Evolutionary conservation across 2,113 vertebrate species (phyloP).

Genomic region (Prietella phreatophila): DNA sequence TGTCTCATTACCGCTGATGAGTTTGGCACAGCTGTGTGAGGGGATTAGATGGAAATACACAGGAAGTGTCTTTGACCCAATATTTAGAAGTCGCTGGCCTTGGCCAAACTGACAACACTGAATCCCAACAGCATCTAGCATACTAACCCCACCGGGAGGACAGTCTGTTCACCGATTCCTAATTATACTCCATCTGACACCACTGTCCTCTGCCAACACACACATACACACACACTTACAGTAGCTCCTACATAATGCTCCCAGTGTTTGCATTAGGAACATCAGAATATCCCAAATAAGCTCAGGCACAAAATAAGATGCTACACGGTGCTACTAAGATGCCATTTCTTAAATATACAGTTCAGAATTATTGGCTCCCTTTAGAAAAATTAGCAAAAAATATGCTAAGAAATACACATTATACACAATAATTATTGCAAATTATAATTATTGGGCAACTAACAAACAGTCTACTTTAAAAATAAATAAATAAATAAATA

Average conservation of each 20-base stretch:
- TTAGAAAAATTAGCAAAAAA: not conserved
- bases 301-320: not conserved
- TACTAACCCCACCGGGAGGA: constrained; percentile 83
- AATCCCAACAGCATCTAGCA: constrained; percentile 86
- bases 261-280: constrained; percentile 17
- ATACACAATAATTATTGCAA: not conserved
- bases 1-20: constrained; percentile 43
- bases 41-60: constrained; percentile 68
- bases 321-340: not conserved
- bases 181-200: constrained; percentile 90
- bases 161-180: constrained; percentile 89
- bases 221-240: constrained; percentile 31
- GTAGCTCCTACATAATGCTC: constrained; percentile 24
- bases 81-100: constrained; percentile 77
- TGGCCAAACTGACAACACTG: constrained; percentile 68
- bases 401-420: not conserved
- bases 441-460: not conserved
- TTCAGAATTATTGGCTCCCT: not conserved
- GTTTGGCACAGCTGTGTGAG: constrained; percentile 39
- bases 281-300: not conserved
- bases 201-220: constrained; percentile 56
- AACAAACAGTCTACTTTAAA: not conserved
- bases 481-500: not conserved
- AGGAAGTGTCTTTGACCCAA: constrained; percentile 81
- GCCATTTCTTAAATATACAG: not conserved